Percentiles rank a stretch among this genome's conserved stretches.
Evolutionary conservation across 1,140 invertebrate species (phyloP).

Genomic region (Rhopalosiphum maidis): DNA sequence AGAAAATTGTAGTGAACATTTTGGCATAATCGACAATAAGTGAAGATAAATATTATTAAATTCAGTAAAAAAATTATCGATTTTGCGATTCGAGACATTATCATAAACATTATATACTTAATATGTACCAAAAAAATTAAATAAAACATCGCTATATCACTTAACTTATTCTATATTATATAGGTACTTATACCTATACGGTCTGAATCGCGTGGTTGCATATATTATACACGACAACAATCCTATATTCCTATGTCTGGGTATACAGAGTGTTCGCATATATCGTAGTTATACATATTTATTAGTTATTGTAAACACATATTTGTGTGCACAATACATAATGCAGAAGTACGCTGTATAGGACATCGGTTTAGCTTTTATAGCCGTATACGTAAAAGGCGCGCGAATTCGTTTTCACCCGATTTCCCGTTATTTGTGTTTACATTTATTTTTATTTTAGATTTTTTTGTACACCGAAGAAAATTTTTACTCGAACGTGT

Average conservation of each 20-base stretch:
- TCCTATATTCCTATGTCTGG: neutral
- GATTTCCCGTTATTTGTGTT: constrained; percentile 33
- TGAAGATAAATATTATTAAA: neutral
- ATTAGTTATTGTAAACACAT: neutral
- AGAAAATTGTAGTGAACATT: too few relatives aligned
- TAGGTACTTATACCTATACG: neutral
- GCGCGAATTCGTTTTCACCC: neutral
- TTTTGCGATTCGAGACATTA: too few relatives aligned
- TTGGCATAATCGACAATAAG: too few relatives aligned
- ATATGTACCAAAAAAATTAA: neutral
- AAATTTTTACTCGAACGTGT: neutral
- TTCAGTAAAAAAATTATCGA: neutral
- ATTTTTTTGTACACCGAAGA: neutral
- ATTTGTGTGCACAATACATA: neutral
- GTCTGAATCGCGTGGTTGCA: neutral
- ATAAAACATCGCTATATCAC: neutral
- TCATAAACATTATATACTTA: too few relatives aligned
- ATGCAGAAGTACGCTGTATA: neutral
- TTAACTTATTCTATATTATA: neutral
- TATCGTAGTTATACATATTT: neutral
- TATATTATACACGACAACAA: neutral
- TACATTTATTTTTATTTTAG: neutral
- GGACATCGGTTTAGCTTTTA: neutral
- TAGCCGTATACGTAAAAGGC: neutral
- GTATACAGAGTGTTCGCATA: neutral